Evolutionary conservation across 2,888 invertebrate genomes (phyloP).

Genomic region (Oligia latruncula): DNA sequence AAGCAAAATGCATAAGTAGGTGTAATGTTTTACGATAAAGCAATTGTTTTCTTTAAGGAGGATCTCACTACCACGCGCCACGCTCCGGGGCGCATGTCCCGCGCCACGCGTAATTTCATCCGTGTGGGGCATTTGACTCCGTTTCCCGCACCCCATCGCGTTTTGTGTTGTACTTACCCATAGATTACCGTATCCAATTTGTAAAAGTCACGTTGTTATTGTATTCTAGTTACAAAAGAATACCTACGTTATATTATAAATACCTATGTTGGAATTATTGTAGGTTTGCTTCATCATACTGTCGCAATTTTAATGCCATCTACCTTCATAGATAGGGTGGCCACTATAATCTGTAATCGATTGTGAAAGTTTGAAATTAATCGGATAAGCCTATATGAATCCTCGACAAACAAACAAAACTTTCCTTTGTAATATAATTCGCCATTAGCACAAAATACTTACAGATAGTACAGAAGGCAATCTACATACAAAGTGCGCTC

Average conservation of each 20-base stretch:
- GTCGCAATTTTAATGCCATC: conserved; percentile 2
- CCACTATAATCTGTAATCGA: conserved; percentile 25
- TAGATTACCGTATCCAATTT: not conserved
- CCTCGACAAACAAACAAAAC: conserved; percentile 47
- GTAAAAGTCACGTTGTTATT: conserved; percentile 15
- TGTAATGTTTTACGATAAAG: conserved; percentile 2
- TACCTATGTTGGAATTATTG: not conserved
- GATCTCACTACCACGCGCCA: not conserved
- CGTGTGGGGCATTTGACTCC: too few relatives aligned
- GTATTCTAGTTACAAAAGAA: conserved; percentile 3
- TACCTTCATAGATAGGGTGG: conserved; percentile 14
- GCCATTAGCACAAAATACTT: too few relatives aligned
- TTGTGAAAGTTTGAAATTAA: conserved; percentile 52
- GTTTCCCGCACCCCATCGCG: not conserved
- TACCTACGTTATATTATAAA: not conserved
- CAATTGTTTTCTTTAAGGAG: conserved; percentile 8
- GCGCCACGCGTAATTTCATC: not conserved
- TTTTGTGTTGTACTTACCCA: not conserved
- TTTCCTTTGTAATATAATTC: conserved; percentile 31
- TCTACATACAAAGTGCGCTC: too few relatives aligned
- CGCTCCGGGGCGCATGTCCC: not conserved
- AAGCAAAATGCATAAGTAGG: not conserved
- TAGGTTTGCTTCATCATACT: conserved; percentile 17
- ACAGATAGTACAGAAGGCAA: too few relatives aligned
- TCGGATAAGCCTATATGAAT: conserved; percentile 44